A percentile compares a stretch with the other conserved stretches of the same genome.
Conservation (phyloP, 2,888 invertebrate species). For the Eupithecia subfuscata region DNA sequence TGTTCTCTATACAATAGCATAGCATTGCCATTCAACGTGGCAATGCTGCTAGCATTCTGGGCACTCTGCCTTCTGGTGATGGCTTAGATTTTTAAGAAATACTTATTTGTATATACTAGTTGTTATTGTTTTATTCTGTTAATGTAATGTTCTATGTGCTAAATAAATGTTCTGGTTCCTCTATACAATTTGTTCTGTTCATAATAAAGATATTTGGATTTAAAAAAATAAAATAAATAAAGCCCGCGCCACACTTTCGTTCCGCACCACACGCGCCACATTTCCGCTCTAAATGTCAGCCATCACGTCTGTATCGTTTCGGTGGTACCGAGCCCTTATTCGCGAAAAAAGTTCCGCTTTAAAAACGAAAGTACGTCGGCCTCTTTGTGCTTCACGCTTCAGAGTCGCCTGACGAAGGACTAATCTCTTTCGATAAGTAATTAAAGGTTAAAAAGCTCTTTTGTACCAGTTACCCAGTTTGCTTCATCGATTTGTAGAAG, state of each 20-base stretch:
- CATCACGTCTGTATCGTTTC: slow-evolving; percentile 47
- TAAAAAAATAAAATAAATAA: no score
- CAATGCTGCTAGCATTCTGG: no score
- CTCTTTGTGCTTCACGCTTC: slow-evolving; percentile 40
- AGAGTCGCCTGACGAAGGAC: slow-evolving; percentile 27
- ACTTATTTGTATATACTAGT: no score
- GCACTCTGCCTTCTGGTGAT: no score
- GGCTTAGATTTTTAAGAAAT: no score
- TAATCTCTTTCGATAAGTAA: slow-evolving; percentile 26
- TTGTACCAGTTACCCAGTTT: not conserved
- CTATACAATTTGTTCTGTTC: no score
- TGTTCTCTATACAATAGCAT: no score
- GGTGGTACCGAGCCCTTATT: slow-evolving; percentile 33
- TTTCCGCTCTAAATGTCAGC: slow-evolving; percentile 52
- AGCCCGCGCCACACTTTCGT: not conserved
- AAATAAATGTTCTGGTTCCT: no score
- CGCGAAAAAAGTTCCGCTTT: slow-evolving; percentile 40
- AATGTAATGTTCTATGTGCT: no score
- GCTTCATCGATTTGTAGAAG: not conserved
- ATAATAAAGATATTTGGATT: not conserved
- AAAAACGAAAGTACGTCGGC: slow-evolving; percentile 44
- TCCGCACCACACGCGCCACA: slow-evolving; percentile 37
- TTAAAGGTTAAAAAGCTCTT: slow-evolving; percentile 12
- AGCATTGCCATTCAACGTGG: no score
- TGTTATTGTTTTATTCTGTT: no score